Evolutionary conservation across 2,113 vertebrate genomes (phyloP), one percentile per base, ranked within the genome.

Genomic region (Ceuthmochares aereus): DNA sequence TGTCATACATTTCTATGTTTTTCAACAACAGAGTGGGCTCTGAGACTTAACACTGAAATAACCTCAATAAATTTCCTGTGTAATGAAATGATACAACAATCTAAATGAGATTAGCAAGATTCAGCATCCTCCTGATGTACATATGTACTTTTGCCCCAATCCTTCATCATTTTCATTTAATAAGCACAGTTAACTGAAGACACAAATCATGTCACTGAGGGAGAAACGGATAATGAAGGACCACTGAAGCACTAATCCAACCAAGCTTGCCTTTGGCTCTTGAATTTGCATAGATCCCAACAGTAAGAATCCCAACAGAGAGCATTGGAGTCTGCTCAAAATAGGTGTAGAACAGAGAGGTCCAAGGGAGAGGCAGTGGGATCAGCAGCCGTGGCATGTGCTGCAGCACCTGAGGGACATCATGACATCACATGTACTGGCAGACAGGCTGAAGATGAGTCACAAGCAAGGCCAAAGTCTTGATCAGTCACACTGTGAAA

Each of bases 221-320:
- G 88, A 95, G 52, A 96, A 78, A 75, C 68, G 68, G 83, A 94
- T 95, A 96, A 93, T 90, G 92, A 95, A 97, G 85, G 95, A 90
- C 95, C 67, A 93, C 72, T 86, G 95, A 96, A 95, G 84, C 89
- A 96, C 90, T 93, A 90, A 90, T 80, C 75, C 85, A 90, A 84
- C 72, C 81, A 90, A 93, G 83, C 83, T 96, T 94, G 90, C 92
- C 90, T 95, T 95, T 92, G 90, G 88, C 82, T 91, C 66, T 95
- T 86, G 90, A 88, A 78, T 85, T 90, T 95, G 37, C 43, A 76
- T 72, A 78, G 83, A 84, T 91, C 88, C 74, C 94, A 91, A 47
- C 79, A 93, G 93, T 34, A 96, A n/a, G n/a, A n/a, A 84, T 91
- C 88, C 74, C 94, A 91, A 47, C 79, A 93, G 93, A 52, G 52